Base-by-base conservation (phyloP, 2,113 vertebrate species). In the Pterocles burchelli region DNA sequence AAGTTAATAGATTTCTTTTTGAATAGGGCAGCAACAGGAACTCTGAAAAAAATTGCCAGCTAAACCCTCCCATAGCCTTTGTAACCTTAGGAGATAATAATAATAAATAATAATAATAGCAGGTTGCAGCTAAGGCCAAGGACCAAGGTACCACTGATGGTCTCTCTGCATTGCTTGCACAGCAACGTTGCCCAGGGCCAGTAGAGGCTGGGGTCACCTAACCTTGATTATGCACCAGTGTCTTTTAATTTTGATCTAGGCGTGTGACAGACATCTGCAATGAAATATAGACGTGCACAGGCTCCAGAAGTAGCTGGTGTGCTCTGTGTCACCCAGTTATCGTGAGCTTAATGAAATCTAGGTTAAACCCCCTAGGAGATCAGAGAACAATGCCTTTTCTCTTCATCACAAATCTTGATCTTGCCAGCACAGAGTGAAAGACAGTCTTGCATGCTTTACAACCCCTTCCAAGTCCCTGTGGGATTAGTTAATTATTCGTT, bases 401-500 rank as follows among this genome's bases (percentile, higher is more conserved):
- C 93, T 24, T 49, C 92, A 84, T 94, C 72, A 65, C 78, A 88
- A 88, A 77, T 48, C 81, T 85, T n/a, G 52, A 80, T 77, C 86
- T 93, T 73, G 74, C 91, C 75, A 92, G 89, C 87, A 78, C 66
- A 43, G 79, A 85, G 46, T 41, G 89, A 88, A 88, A 18, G 71
- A 70, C 0, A 26, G 88, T 74, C 84, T 88, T 90, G 70, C 71
- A 54, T 20, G 34, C 58, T 61, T 92, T 89, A 92, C 82, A 87
- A 67, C 49, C 70, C 48, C 31, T 72, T 93, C 72, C 93, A 84
- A 89, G 79, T 10, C 72, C 65, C 59, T 36, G 41, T 79, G 87
- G 86, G 77, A 95, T 87, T 73, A 88, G 68, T 92, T 93, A 92
- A 91, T 96, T 96, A 95, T 82, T 88, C 94, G 89, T 93, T 85